These are phyloP conservation scores for Agrypnia vestita DNA, from an alignment of 1,140 invertebrate genomes.

Conservation along the genomic window DNA sequence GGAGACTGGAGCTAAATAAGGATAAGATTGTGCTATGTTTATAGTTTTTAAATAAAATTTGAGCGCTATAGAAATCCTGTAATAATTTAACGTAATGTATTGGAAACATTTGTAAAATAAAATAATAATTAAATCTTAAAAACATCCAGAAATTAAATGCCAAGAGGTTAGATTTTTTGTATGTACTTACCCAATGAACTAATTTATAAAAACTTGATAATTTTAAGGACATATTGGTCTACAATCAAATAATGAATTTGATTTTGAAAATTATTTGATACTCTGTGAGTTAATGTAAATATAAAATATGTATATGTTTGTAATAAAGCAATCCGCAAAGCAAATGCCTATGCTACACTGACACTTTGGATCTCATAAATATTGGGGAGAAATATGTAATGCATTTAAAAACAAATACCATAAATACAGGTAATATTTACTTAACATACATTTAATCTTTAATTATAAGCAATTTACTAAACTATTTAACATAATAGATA, in stretches of 20 bases:
- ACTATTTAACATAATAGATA: slow-evolving; percentile 60
- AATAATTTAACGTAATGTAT: slow-evolving; percentile 11
- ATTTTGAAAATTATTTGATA: too few species aligned
- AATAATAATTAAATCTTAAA: slow-evolving; percentile 5
- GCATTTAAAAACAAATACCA: slow-evolving; percentile 17
- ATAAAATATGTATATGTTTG: not conserved
- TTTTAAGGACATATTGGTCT: too few species aligned
- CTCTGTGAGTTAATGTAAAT: not conserved
- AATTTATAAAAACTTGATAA: not conserved
- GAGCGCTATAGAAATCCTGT: not conserved
- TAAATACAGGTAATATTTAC: slow-evolving; percentile 27
- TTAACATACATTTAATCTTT: slow-evolving; percentile 36
- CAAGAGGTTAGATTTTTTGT: not conserved
- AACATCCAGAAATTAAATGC: not conserved
- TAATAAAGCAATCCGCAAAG: slow-evolving; percentile 10
- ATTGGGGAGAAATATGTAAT: slow-evolving; percentile 6
- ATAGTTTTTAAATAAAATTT: slow-evolving; percentile 10
- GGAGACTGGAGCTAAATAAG: slow-evolving; percentile 2
- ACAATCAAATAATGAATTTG: too few species aligned
- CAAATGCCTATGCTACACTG: slow-evolving; percentile 14
- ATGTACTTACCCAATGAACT: slow-evolving; percentile 17
- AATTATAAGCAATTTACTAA: slow-evolving; percentile 53
- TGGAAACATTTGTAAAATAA: not conserved
- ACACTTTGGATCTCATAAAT: slow-evolving; percentile 11
- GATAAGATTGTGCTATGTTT: not conserved